Evolutionary conservation across 1,140 invertebrate species (phyloP).

Genomic region (Diabrotica undecimpunctata): DNA sequence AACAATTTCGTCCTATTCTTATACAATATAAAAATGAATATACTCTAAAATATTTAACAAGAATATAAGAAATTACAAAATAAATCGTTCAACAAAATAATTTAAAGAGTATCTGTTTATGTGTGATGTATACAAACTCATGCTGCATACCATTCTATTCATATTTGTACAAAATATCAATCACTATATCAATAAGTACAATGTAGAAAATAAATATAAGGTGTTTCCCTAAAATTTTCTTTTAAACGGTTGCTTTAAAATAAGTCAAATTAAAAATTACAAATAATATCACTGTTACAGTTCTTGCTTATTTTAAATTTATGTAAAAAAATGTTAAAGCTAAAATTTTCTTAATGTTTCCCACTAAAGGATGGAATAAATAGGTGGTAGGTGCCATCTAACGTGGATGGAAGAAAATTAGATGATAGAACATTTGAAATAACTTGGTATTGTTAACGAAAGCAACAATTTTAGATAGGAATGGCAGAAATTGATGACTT

Average conservation of each 20-base stretch:
- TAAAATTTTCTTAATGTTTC: too few relatives aligned
- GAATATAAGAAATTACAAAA: constrained; percentile 4
- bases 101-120: constrained; percentile 8
- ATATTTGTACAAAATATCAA: neutral
- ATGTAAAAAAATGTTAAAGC: too few relatives aligned
- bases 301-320: too few relatives aligned
- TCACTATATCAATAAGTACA: neutral
- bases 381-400: too few relatives aligned
- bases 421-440: too few relatives aligned
- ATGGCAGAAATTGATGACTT: too few relatives aligned
- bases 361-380: too few relatives aligned
- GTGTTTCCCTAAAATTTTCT: neutral
- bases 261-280: neutral
- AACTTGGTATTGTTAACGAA: too few relatives aligned
- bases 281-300: too few relatives aligned
- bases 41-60: constrained; percentile 4
- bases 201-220: neutral
- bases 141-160: constrained; percentile 4
- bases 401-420: too few relatives aligned
- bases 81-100: neutral
- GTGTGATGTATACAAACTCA: constrained; percentile 4
- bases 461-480: too few relatives aligned
- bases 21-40: neutral
- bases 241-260: neutral
- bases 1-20: neutral